phyloP scores from a whole-genome alignment of 2,888 invertebrate genomes.

The Drosophila ustulata region DNA sequence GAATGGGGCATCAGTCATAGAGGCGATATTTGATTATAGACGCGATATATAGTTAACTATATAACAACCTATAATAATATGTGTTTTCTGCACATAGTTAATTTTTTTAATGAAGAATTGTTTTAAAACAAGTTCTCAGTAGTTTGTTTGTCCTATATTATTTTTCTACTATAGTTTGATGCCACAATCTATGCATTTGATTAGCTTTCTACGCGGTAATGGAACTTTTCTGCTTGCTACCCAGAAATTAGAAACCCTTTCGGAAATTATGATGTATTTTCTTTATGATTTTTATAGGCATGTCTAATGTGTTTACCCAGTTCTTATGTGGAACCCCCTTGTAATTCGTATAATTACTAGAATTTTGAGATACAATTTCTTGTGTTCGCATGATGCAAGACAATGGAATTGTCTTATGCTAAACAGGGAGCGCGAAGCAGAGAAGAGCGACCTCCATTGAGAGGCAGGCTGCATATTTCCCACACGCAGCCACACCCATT shows the following conservation, averaged over 20 bases:
- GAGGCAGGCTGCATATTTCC: conserved; percentile 65
- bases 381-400: conserved; percentile 60
- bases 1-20: too few relatives aligned
- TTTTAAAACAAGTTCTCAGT: too few relatives aligned
- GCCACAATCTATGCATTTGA: conserved; percentile 1
- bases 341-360: conserved; percentile 46
- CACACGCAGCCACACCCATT: conserved; percentile 59
- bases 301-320: conserved; percentile 36
- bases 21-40: not conserved
- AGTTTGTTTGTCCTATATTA: too few relatives aligned
- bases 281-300: conserved; percentile 9
- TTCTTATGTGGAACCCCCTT: conserved; percentile 24
- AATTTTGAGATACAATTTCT: conserved; percentile 24
- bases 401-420: conserved; percentile 72
- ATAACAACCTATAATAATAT: too few relatives aligned
- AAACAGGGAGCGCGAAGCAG: conserved; percentile 30
- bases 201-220: conserved; percentile 5
- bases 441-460: conserved; percentile 69
- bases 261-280: conserved; percentile 12
- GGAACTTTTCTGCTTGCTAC: conserved; percentile 6
- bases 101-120: too few relatives aligned
- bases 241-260: conserved; percentile 19
- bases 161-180: not conserved
- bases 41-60: too few relatives aligned
- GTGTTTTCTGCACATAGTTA: too few relatives aligned